These are phyloP conservation scores for Zeugodacus cucurbitae DNA, from an alignment of 1,140 invertebrate species.

Conservation along the genomic window DNA sequence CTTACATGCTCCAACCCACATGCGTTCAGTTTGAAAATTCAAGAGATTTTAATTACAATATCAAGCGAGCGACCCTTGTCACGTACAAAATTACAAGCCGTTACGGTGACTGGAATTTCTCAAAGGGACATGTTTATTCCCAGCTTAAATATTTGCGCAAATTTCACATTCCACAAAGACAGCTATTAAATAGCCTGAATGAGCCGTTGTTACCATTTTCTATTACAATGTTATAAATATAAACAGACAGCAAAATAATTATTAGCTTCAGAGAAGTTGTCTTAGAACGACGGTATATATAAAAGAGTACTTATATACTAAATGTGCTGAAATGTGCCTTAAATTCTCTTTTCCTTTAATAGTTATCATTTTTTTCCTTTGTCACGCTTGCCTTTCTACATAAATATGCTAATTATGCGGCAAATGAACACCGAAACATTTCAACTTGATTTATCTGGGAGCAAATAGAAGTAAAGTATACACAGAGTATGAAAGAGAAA, in stretches of 20 bases:
- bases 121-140: background rate
- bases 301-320: background rate
- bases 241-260: background rate
- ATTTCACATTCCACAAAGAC: slow-evolving; percentile 5
- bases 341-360: too few relatives aligned
- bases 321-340: background rate
- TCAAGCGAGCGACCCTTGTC: background rate
- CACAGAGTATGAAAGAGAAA: background rate
- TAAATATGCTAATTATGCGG: slow-evolving; percentile 16
- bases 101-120: background rate
- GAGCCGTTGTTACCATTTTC: background rate
- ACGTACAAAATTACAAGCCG: background rate
- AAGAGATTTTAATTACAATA: background rate
- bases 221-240: background rate
- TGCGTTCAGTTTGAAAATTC: background rate
- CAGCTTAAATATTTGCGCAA: background rate
- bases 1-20: too few relatives aligned
- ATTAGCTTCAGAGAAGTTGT: background rate
- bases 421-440: background rate
- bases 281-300: background rate
- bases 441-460: background rate
- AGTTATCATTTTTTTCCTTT: background rate
- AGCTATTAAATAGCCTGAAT: background rate
- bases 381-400: background rate
- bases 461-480: background rate